Base-by-base conservation (phyloP, 2,797 vertebrate species). In the Paratrypauchen microcephalus region DNA sequence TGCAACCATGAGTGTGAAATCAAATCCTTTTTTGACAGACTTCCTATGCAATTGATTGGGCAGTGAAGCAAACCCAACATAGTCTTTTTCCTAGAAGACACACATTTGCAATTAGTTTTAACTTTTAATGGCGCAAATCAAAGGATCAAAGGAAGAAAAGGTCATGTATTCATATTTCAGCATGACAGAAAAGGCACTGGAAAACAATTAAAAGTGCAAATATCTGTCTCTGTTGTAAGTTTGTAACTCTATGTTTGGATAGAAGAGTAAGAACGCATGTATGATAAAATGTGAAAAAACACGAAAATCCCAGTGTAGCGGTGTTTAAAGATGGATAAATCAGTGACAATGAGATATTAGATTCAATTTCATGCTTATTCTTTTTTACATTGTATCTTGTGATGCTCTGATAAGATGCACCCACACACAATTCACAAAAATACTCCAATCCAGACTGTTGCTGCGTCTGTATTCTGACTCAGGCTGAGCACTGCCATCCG, bases 1-100 rank as follows among this genome's bases (percentile, higher is more conserved):
- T 70, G 97, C 97, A 2, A 99, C 97, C 97, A 99, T 98, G 78
- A 99, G 93, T 0, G 97, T 99, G 83, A 99, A 99, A 83, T 98
- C 97, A 0, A 98, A 98, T 56, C 97, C 97, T 83, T 98, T 98
- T 94, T 98, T 98, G 85, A 98, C 97, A 0, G 97, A 98, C 87
- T 98, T 98, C 74, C 96, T 94, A 88, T 98, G 96, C 55, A 98
- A 96, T 84, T 98, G 96, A 91, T 98, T 97, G 0, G 97, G 97
- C 59, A 99, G 93, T 2, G 97, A 97, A 69, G 96, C 97, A 28
- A 99, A 99, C 54, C 97, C 97, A 71, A 99, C 97, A 70, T 98
- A 98, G 85, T 99, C 96, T 86, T 98, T 98, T 89, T 99, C 96
- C 84, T 98, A 64, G 83, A 58, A 21, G 30, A 80, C 18, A 73